These are phyloP conservation scores for Pseudorhombus dupliciocellatus DNA, from an alignment of 2,113 vertebrate genomes.

Conservation along the genomic window DNA sequence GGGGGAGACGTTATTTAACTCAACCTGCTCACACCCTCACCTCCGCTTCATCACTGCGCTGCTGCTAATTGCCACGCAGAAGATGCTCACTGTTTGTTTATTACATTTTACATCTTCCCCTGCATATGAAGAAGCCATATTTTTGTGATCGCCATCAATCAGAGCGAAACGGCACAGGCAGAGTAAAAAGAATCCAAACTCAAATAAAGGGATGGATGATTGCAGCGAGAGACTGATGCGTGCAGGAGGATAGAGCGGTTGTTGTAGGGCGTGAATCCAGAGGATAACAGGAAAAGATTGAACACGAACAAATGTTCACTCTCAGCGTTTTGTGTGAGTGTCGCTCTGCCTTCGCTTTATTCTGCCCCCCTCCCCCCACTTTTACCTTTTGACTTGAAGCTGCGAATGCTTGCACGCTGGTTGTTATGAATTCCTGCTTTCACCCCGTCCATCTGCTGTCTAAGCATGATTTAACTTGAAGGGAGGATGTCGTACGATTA, in stretches of 20 bases:
- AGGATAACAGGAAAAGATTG: neutral
- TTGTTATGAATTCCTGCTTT: neutral
- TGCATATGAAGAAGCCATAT: neutral
- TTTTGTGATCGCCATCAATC: neutral
- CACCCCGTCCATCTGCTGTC: too few relatives aligned
- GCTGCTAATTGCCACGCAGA: conserved; percentile 36
- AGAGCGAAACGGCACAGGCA: neutral
- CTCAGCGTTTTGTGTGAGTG: neutral
- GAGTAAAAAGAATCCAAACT: too few relatives aligned
- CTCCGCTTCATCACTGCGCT: conserved; percentile 22
- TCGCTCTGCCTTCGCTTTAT: neutral
- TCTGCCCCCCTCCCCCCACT: neutral
- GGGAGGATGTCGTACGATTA: too few relatives aligned
- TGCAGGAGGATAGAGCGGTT: neutral
- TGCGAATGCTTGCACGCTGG: too few relatives aligned
- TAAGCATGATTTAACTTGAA: too few relatives aligned
- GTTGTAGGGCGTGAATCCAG: neutral
- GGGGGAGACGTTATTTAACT: conserved; percentile 22
- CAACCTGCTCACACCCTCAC: conserved; percentile 40
- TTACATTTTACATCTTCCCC: neutral
- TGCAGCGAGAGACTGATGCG: neutral
- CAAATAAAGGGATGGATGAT: too few relatives aligned
- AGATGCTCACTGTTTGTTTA: neutral
- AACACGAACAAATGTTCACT: neutral
- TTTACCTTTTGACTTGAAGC: neutral